Evolutionary conservation across 2,888 invertebrate genomes (phyloP).

Genomic region (Diplazon laetatorius): DNA sequence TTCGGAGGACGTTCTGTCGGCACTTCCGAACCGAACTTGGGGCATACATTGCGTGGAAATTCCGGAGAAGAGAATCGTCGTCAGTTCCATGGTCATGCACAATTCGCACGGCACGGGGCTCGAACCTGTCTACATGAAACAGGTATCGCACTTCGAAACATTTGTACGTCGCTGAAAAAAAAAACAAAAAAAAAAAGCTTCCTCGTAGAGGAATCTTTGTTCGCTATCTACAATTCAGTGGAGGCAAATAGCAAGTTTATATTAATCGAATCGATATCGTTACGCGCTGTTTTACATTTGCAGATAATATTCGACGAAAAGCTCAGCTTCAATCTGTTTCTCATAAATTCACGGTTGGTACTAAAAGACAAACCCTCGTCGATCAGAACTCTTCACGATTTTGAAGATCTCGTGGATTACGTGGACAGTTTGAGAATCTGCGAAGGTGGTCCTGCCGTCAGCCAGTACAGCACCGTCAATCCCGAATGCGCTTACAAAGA

Average conservation of each 20-base stretch:
- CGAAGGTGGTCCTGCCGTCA: conserved; percentile 67
- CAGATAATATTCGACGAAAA: conserved; percentile 70
- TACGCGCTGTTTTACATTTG: conserved; percentile 1
- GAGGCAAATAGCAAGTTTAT: neutral
- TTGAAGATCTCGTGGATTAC: conserved; percentile 66
- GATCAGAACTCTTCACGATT: conserved; percentile 64
- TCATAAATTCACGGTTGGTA: conserved; percentile 65
- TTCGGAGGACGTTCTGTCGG: conserved; percentile 64
- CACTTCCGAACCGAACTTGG: conserved; percentile 69
- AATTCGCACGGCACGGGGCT: conserved; percentile 61
- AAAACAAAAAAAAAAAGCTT: neutral
- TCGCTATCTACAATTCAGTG: neutral
- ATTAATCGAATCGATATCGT: neutral
- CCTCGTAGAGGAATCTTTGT: too few relatives aligned
- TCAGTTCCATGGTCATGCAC: conserved; percentile 65
- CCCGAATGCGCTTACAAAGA: conserved; percentile 72
- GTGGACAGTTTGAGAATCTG: conserved; percentile 69
- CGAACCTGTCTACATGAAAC: conserved; percentile 67
- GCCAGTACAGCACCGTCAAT: conserved; percentile 64
- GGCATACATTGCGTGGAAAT: conserved; percentile 67
- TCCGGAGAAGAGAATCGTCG: conserved; percentile 67
- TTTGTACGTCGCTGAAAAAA: too few relatives aligned
- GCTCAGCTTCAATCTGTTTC: conserved; percentile 67
- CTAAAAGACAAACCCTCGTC: conserved; percentile 65
- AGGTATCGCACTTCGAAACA: conserved; percentile 56